Base-by-base conservation (phyloP, 2,888 invertebrate species). In the Stenodera caucasica region DNA sequence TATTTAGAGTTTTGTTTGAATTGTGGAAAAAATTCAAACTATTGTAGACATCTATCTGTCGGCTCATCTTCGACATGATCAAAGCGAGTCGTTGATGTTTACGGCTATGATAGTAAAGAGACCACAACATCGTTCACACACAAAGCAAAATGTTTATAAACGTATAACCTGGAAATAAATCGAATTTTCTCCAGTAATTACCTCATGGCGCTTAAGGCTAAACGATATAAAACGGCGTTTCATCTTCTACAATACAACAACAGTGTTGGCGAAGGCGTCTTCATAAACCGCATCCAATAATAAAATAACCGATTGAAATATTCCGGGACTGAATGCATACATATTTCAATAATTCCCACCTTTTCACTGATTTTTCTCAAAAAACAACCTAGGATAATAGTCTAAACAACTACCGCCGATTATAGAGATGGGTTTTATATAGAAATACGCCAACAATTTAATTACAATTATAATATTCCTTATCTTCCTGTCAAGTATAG, bases 161-260 rank as follows among this genome's bases (percentile, higher is more conserved):
- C 61, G 67, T 64, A 66, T 65, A 68, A 67, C 67, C 67, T 66
- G 62, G 58, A 67, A 64, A 70, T 70, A 69, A 70, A 70, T 70
- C 70, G 64, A 65, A 66, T 63, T 65, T 61, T 61, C 67, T 63
- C 59, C 65, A 63, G 65, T 67, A 69, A 69, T 67, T 67, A 68
- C 64, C 66, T 64, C 37, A 11, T 61, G 62, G 59, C 60, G 63
- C 63, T 60, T 64, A 58, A 53, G 55, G 64, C 57, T 52, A 53
- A 62, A 57, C 64, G 49, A 59, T 45, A 45, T 23, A 45, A 45
- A 23, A 45, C 21, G 23, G 6, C 23, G n/a, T 45, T 45, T 12
- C 12, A 21, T 45, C 21, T 23, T 26, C n/a, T 23, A 40, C 9
- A 15, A 15, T 26, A 6, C 37, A 15, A 51, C 15, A 29, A 52